Evolutionary conservation across 2,797 vertebrate genomes (phyloP), one percentile per base, ranked within the genome.

Genomic region (Falco columbarius): DNA sequence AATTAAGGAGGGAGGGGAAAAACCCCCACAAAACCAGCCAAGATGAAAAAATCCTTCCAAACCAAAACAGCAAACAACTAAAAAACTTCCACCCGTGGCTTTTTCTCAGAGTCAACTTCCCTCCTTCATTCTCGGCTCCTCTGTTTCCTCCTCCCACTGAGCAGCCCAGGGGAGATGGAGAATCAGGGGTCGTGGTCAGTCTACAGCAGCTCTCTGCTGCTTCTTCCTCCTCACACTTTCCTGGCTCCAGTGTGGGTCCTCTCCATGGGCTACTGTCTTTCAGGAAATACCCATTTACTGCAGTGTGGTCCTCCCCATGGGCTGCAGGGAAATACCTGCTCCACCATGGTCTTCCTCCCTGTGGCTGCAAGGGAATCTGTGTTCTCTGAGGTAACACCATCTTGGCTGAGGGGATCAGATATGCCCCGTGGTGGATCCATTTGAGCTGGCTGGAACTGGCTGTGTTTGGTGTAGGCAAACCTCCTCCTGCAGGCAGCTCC

Each of bases 351-450:
- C 52, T 21, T 67, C 38, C 51, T 56, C 27, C 42, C 49, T 38
- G 32, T 7, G 22, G 29, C 16, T 49, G 27, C 22, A 58, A 22
- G 23, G 29, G 23, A 27, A 40, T 27, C 18, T 49, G 10, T 58
- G 29, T 29, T 68, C 23, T 17, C 27, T 0, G 0, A 80, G 76
- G n/a, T 1, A 3, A 6, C 9, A 16, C 10, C 21, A 26, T 14
- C 44, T 14, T 29, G 18, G 7, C 18, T 22, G 44, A 6, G 14
- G 18, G 44, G 23, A 9, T n/a, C 2, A 14, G 23, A 23, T 0
- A 3, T 44, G 32, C 15, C 61, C 16, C 22, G 17, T 0, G 3
- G 22, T 38, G 16, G 12, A 18, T 9, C 7, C 0, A 1, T 7
- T 38, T 52, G 34, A 81, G 22, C 6, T 1, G 0, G 27, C 17